Evolutionary conservation across 2,113 vertebrate species (phyloP), one percentile per base, ranked within the genome.

Genomic region (Psilopsiagon aurifrons): DNA sequence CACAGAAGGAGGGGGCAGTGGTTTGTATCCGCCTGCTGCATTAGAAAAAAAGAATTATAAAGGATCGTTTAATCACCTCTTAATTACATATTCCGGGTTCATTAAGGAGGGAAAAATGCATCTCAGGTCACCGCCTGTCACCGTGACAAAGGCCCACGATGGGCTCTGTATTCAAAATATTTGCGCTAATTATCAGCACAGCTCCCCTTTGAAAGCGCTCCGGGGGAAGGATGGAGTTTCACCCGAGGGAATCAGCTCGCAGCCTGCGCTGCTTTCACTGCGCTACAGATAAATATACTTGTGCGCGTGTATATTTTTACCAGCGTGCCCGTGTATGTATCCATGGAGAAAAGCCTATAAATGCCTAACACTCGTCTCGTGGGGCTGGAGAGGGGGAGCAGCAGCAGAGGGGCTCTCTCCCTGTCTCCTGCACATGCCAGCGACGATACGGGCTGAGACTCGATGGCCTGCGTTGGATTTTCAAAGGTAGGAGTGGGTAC

Each of bases 111-210:
- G 67, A 96, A 89, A 91, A 94, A 89, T 4, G 88, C 88, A 88
- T 93, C 95, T 91, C 86, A 76, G 96, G 95, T 95, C 95, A 91
- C 88, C 18, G 96, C 94, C 95, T 95, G 96, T 96, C 96, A 95
- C 86, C 4, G 4, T 2, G 54, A 97, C 96, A 96, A 95, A 97
- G 92, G 95, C 84, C 91, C 37, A 3, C 43, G 88, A 96, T 83
- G 96, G 96, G 96, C 54, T 96, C 92, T 79, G 91, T 85, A 94
- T 80, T 97, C 96, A 97, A 96, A 97, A 97, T 96, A 96, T 96
- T 96, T 97, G 96, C 88, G 66, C 91, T 94, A 96, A 97, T 96
- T 96, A 95, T 59, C 91, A 19, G 91, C 87, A 66, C 37, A 66
- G 92, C 13, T 94, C 95, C 88, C 95, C 81, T 94, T 94, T 84